phyloP scores from a whole-genome alignment of 2,113 vertebrate genomes.

The Baryphthengus martii region DNA sequence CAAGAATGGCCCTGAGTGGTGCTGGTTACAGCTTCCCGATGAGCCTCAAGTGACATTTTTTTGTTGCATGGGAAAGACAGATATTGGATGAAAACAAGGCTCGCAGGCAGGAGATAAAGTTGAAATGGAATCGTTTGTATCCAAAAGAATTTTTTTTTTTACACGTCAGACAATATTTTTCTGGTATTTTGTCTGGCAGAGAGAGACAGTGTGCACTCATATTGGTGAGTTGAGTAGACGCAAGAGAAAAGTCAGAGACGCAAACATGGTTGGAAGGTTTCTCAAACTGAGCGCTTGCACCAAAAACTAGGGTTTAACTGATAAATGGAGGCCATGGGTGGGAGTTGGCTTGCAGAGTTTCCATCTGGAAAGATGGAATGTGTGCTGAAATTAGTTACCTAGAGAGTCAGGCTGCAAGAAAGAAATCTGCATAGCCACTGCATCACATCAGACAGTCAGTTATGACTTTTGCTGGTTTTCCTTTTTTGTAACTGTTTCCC shows the following conservation, averaged over 20 bases:
- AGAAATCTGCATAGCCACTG: neutral
- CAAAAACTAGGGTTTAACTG: neutral
- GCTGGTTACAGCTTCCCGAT: neutral
- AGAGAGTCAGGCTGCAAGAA: neutral
- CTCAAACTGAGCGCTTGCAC: neutral
- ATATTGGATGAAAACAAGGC: neutral
- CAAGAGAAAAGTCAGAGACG: neutral
- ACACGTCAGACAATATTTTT: neutral
- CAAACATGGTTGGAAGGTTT: neutral
- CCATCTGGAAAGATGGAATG: neutral
- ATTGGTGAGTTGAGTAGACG: neutral
- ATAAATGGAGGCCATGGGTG: neutral
- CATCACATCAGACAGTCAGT: neutral
- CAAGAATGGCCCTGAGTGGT: neutral
- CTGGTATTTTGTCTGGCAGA: neutral
- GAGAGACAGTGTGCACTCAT: neutral
- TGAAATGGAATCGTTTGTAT: neutral
- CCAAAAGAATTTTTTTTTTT: neutral
- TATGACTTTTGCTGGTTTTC: neutral
- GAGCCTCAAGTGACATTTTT: neutral
- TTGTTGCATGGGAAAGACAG: neutral
- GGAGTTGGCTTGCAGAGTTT: rapidly evolving
- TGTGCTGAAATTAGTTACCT: neutral
- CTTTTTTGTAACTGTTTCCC: neutral
- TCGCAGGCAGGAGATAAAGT: neutral